Evolutionary conservation across 1,140 invertebrate genomes (phyloP).

Genomic region (Gonioctena quinquepunctata): DNA sequence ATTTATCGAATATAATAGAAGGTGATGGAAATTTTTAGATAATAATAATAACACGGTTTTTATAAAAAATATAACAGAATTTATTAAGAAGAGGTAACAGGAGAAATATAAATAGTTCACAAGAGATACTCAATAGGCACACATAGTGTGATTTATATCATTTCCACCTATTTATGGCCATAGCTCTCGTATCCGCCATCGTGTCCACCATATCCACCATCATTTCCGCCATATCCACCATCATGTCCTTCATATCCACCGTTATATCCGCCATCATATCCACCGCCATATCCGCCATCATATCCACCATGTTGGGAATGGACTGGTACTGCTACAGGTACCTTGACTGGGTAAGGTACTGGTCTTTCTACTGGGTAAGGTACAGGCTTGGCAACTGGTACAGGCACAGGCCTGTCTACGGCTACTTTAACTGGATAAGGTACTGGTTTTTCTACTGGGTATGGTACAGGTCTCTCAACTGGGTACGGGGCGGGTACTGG

Average conservation of each 20-base stretch:
- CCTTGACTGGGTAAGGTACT: constrained; percentile 65
- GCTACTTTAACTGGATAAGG: constrained; percentile 21
- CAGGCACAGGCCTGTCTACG: constrained; percentile 31
- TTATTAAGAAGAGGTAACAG: constrained; percentile 35
- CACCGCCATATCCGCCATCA: constrained; percentile 64
- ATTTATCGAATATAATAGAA: too few species aligned
- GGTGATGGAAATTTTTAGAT: too few species aligned
- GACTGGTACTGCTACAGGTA: constrained; percentile 68
- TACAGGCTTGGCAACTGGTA: constrained; percentile 57
- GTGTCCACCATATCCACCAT: constrained; percentile 65
- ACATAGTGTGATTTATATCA: constrained; percentile 47
- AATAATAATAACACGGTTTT: neutral
- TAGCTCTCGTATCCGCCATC: constrained; percentile 55
- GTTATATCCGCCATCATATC: constrained; percentile 65
- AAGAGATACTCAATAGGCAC: constrained; percentile 60
- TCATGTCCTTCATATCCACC: constrained; percentile 64
- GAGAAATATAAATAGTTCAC: constrained; percentile 39
- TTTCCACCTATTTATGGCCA: constrained; percentile 57
- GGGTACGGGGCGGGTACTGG: constrained; percentile 25
- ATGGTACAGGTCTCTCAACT: constrained; percentile 28
- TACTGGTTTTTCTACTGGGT: constrained; percentile 28
- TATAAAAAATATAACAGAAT: constrained; percentile 36
- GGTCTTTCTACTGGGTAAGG: constrained; percentile 63
- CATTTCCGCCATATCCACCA: constrained; percentile 60
- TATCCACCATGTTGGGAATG: constrained; percentile 61